Evolutionary conservation across 2,113 vertebrate species (phyloP).

Genomic region (Bos javanicus): DNA sequence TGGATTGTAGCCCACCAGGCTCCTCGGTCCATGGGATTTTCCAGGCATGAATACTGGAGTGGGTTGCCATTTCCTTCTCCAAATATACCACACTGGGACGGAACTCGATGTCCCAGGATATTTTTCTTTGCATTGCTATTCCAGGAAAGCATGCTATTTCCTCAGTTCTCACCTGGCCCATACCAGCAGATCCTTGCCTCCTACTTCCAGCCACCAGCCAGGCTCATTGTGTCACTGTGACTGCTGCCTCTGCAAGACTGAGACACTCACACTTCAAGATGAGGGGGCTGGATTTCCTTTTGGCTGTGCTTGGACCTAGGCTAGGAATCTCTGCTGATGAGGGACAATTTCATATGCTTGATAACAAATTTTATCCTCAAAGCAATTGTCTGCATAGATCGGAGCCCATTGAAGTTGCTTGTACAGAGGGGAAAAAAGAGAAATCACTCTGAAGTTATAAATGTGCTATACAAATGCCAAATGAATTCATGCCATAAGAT

Average conservation of each 20-base stretch:
- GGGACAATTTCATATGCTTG: neutral
- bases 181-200: neutral
- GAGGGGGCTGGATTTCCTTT: constrained; percentile 57
- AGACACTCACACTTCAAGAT: neutral
- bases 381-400: neutral
- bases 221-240: constrained; percentile 60
- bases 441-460: neutral
- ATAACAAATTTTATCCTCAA: constrained; percentile 54
- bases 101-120: neutral
- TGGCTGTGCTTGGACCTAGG: constrained; percentile 28
- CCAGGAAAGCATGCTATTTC: constrained; percentile 26
- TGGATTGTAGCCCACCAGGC: too few species aligned
- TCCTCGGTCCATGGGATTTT: too few species aligned
- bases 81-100: neutral
- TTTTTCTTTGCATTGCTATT: constrained; percentile 56
- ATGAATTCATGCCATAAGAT: neutral
- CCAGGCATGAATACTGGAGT: too few species aligned
- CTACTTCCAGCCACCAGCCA: constrained; percentile 73
- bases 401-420: neutral
- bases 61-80: too few species aligned
- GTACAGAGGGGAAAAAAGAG: neutral
- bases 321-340: constrained; percentile 49
- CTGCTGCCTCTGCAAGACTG: constrained; percentile 13
- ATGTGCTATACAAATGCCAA: neutral
- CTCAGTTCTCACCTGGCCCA: neutral